phyloP scores from a whole-genome alignment of 2,888 invertebrate genomes.

The Hydroisotoma schaefferi region DNA sequence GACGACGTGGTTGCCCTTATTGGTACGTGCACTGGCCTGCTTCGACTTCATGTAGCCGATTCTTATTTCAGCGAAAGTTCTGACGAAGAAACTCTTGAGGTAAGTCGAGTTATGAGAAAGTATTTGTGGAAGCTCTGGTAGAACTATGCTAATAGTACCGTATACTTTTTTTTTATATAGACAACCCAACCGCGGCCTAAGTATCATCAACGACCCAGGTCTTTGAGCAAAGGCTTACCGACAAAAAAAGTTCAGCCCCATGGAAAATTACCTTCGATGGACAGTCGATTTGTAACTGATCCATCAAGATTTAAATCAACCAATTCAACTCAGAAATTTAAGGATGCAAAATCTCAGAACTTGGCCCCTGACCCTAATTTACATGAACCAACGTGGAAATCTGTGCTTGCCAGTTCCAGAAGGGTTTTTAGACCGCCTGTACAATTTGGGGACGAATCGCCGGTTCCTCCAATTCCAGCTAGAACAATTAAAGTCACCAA shows the following conservation, averaged over 20 bases:
- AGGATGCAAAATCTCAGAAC: too few species aligned
- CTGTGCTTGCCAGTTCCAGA: conserved; percentile 34
- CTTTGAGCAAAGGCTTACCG: conserved; percentile 33
- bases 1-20: conserved; percentile 90
- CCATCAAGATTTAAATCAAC: too few species aligned
- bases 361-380: too few species aligned
- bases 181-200: conserved; percentile 57
- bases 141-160: not conserved
- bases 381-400: conserved; percentile 41
- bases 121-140: not conserved
- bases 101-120: conserved; percentile 12
- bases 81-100: conserved; percentile 62
- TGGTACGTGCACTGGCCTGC: conserved; percentile 76
- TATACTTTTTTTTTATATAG: conserved; percentile 18
- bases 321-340: too few species aligned
- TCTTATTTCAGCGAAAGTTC: conserved; percentile 82
- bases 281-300: too few species aligned
- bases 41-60: conserved; percentile 80
- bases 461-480: conserved; percentile 35
- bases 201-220: conserved; percentile 58
- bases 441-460: conserved; percentile 35
- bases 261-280: too few species aligned
- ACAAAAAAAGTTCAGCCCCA: conserved; percentile 24
- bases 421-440: conserved; percentile 36
- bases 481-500: conserved; percentile 23